Percentiles rank a stretch among this genome's conserved stretches.
phyloP scores from a whole-genome alignment of 2,888 invertebrate species.

The Netelia inedita region DNA sequence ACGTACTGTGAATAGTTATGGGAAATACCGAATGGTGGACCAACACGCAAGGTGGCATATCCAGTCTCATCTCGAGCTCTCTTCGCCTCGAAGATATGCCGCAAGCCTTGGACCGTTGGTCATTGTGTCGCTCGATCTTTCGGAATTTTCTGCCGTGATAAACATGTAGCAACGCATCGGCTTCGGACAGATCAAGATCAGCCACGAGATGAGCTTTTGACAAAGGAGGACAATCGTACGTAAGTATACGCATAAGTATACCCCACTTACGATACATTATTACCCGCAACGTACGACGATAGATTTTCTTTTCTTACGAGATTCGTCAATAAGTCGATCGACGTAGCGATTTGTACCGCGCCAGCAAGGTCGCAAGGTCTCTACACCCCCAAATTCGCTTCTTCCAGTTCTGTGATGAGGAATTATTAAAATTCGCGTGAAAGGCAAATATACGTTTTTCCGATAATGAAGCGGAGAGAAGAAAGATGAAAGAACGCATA shows the following conservation, averaged over 20 bases:
- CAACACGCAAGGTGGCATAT: constrained; percentile 70
- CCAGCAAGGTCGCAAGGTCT: constrained; percentile 71
- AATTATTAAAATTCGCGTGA: neutral
- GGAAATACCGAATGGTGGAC: constrained; percentile 6
- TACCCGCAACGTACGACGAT: too few relatives aligned
- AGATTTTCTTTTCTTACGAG: constrained; percentile 63
- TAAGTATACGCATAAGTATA: neutral
- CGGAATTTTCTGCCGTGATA: constrained; percentile 66
- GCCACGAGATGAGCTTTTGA: constrained; percentile 68
- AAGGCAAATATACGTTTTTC: neutral
- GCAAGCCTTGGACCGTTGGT: constrained; percentile 40
- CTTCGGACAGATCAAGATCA: constrained; percentile 70
- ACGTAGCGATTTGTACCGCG: constrained; percentile 70
- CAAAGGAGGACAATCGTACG: constrained; percentile 13
- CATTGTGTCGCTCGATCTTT: constrained; percentile 20
- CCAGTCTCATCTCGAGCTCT: constrained; percentile 68
- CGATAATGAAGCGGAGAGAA: neutral
- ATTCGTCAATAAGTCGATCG: constrained; percentile 72
- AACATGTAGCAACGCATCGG: constrained; percentile 70
- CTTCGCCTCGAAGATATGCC: constrained; percentile 65
- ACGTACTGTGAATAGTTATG: neutral
- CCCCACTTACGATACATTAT: neutral
- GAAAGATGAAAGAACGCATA: constrained; percentile 5
- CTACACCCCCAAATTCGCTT: constrained; percentile 66
- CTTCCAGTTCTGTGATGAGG: constrained; percentile 52